Evolutionary conservation across 2,888 invertebrate genomes (phyloP).

Genomic region (Phania funesta): DNA sequence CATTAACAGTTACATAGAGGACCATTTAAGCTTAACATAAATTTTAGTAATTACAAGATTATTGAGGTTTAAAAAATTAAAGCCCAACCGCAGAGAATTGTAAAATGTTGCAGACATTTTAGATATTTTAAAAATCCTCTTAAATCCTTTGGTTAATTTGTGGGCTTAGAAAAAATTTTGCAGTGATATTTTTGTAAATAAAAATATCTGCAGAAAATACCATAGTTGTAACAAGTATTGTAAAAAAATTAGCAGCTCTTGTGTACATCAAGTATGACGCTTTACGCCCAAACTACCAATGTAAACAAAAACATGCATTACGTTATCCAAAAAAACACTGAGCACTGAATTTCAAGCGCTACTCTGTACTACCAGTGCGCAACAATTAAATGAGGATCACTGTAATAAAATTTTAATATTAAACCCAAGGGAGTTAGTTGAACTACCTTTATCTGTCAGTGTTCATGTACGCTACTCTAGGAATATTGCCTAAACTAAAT

Average conservation of each 20-base stretch:
- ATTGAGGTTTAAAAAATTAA: background rate
- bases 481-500: no score
- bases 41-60: background rate
- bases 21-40: no score
- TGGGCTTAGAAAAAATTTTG: background rate
- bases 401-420: no score
- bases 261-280: constrained; percentile 47
- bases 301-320: constrained; percentile 44
- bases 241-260: constrained; percentile 21
- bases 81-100: no score
- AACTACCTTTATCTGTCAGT: no score
- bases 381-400: no score
- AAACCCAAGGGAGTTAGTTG: no score
- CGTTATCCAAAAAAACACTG: constrained; percentile 27
- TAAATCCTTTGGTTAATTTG: no score
- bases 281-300: constrained; percentile 37
- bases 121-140: no score
- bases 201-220: background rate
- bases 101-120: background rate
- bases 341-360: background rate
- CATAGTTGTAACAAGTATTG: background rate
- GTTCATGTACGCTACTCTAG: no score
- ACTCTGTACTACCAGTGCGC: no score
- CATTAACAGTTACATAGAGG: background rate
- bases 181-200: background rate